Base-by-base conservation (phyloP, 2,113 vertebrate genomes). In the Hippocampus comes region DNA sequence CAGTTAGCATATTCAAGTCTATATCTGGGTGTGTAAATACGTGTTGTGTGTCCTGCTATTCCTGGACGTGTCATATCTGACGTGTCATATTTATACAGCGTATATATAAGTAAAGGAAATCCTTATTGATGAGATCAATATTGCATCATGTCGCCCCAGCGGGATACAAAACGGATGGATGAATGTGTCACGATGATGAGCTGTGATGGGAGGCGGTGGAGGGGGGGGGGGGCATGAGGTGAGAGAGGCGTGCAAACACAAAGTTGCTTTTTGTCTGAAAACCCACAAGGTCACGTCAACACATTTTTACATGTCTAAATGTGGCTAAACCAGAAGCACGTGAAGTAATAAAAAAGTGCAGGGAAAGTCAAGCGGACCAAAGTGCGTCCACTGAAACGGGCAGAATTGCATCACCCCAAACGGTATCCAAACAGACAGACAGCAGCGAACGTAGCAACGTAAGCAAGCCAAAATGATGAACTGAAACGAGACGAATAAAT, bases 11-110 rank as follows among this genome's bases (percentile, higher is more conserved):
- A 49, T 66, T 66, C 64, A 66, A 27, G 64, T 66, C 64, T 66
- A 66, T 48, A 66, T 66, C 23, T 66, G 64, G 27, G 43, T 48
- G 23, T 66, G 64, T 17, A 66, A 66, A 66, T 48, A 66, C 17
- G 48, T 27, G 9, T 27, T 48, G 43, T 27, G 64, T 66, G 64
- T 49, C 23, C 48, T 65, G 18, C 64, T 48, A 66, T 66, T 66
- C 23, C 23, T n/a, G 15, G 14, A 66, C 42, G 6, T 66, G 43
- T 66, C 64, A 61, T 61, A 17, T 61, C 59, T 9, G 27, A 61
- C 2, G 27, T 61, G 12, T 30, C 14, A 30, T 60, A 30, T 60
- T 60, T 60, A 60, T 8, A 34, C 15, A 25, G 64, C 23, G n/a
- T 17, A 46, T 23, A 65, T 23, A 46, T 23, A 21, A 23, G 43